These are phyloP conservation scores for Melanotaenia duboulayi DNA, from an alignment of 2,113 vertebrate genomes.

Conservation along the genomic window DNA sequence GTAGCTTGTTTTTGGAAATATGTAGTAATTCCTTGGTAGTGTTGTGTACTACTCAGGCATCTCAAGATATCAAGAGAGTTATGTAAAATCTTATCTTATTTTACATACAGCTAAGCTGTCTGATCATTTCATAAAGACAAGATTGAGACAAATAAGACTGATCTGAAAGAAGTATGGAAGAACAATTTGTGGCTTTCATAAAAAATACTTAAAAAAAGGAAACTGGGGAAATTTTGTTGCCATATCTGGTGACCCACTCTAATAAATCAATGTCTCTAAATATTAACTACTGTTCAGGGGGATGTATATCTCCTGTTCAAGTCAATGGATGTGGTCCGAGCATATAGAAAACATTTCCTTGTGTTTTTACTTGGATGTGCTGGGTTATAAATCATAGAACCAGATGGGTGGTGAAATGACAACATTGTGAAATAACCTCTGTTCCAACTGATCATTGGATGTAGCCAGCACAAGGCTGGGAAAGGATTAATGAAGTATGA, in stretches of 20 bases:
- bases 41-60: neutral
- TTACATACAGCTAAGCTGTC: neutral
- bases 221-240: slow-evolving; percentile 33
- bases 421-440: slow-evolving; percentile 69
- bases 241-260: slow-evolving; percentile 19
- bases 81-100: neutral
- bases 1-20: neutral
- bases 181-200: slow-evolving; percentile 31
- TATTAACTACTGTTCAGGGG: slow-evolving; percentile 45
- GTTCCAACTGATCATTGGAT: slow-evolving; percentile 62
- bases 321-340: slow-evolving; percentile 49
- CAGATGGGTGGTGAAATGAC: slow-evolving; percentile 60
- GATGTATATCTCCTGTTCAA: slow-evolving; percentile 51
- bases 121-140: too few relatives aligned
- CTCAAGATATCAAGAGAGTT: slow-evolving; percentile 9
- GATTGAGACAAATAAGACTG: too few relatives aligned
- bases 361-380: slow-evolving; percentile 58
- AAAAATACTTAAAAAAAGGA: neutral
- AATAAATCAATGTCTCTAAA: slow-evolving; percentile 49
- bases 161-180: slow-evolving; percentile 45
- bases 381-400: slow-evolving; percentile 70
- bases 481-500: slow-evolving; percentile 78
- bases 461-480: slow-evolving; percentile 49
- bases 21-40: neutral
- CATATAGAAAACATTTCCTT: slow-evolving; percentile 66